Conservation (phyloP, 2,113 vertebrate genomes). For the Periophthalmus modestus region DNA sequence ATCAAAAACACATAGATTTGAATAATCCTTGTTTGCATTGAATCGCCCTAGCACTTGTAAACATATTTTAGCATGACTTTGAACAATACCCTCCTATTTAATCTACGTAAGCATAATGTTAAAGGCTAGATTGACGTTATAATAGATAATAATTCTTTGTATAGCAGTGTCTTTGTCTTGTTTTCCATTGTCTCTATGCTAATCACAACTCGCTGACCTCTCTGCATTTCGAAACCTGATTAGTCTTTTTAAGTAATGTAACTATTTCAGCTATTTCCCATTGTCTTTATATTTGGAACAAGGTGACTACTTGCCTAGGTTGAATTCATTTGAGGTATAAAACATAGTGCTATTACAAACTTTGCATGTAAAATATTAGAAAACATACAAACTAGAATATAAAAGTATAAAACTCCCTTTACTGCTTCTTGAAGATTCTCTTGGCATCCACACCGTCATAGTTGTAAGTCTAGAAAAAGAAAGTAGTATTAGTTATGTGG, state of each 20-base stretch:
- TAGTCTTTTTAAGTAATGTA: background rate
- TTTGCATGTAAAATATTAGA: slow-evolving; percentile 4
- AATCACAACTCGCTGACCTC: background rate
- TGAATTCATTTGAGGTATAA: slow-evolving; percentile 4
- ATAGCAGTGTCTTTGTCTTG: background rate
- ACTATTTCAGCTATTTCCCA: background rate
- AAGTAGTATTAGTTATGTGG: background rate
- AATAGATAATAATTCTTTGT: too few relatives aligned
- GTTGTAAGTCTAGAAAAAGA: slow-evolving; percentile 76
- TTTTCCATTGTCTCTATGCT: background rate
- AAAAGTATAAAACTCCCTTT: slow-evolving; percentile 41
- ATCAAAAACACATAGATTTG: background rate
- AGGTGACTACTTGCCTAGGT: background rate
- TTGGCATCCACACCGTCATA: slow-evolving; percentile 90
- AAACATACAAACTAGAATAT: slow-evolving; percentile 24
- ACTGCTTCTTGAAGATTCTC: slow-evolving; percentile 89
- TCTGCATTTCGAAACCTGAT: background rate
- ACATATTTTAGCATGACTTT: background rate
- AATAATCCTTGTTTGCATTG: background rate
- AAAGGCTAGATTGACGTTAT: too few relatives aligned
- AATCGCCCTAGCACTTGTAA: background rate
- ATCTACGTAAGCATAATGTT: background rate
- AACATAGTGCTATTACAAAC: background rate
- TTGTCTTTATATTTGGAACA: background rate
- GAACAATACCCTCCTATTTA: background rate